A percentile compares a stretch with the other conserved stretches of the same genome.
Evolutionary conservation across 2,113 vertebrate species (phyloP).

Genomic region (Piaya cayana): DNA sequence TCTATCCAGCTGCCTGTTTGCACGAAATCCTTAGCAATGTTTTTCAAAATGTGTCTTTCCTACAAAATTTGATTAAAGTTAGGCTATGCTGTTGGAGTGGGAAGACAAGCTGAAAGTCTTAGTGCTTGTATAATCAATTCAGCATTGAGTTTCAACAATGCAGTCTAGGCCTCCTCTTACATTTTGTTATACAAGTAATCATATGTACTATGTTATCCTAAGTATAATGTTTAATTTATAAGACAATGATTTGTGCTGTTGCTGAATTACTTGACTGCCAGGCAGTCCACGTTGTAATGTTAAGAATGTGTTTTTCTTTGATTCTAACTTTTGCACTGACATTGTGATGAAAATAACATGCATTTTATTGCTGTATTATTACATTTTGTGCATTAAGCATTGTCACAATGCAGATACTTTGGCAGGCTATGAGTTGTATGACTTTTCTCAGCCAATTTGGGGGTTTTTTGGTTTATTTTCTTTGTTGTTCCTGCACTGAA

Average conservation of each 20-base stretch:
- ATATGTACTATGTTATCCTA: background rate
- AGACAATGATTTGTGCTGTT: background rate
- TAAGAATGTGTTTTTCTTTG: background rate
- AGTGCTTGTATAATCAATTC: background rate
- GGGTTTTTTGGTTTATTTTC: background rate
- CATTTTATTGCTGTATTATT: background rate
- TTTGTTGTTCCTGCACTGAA: background rate
- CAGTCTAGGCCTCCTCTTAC: background rate
- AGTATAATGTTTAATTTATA: slow-evolving; percentile 12
- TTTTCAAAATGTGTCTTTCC: background rate
- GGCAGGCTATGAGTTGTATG: background rate
- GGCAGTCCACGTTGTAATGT: background rate
- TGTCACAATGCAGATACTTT: background rate
- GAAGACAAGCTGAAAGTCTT: background rate
- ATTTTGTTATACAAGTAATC: background rate
- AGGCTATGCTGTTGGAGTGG: background rate
- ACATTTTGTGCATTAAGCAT: background rate
- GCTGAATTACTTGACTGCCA: slow-evolving; percentile 19
- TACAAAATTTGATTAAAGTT: background rate
- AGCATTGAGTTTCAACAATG: background rate
- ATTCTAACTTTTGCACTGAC: background rate
- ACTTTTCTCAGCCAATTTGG: background rate
- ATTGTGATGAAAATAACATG: background rate
- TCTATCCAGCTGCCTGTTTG: background rate
- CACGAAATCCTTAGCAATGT: background rate